Evolutionary conservation across 2,797 vertebrate genomes (phyloP), one percentile per base, ranked within the genome.

Genomic region (Brachyalestes nurse): DNA sequence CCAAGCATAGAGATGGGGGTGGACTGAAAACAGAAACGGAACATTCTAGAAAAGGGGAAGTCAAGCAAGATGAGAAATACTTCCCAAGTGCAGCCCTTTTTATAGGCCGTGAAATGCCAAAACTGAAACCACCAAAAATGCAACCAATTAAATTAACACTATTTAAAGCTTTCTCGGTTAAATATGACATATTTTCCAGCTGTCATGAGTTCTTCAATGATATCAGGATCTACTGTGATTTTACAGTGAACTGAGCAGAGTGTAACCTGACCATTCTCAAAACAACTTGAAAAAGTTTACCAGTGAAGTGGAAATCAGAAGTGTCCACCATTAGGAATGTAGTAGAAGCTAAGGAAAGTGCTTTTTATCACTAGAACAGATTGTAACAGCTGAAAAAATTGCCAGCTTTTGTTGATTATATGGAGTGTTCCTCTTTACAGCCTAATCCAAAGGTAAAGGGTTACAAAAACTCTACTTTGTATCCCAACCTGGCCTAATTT

Each of bases 21-120:
- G 58, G 64, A 82, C 78, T 75, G 23, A 85, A 85, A 85, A 84
- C 83, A 83, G 81, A 83, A 88, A 82, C 49, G 71, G 76, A 78
- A 83, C 81, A 81, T 78, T 73, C 64, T 75, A 64, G 23, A 86
- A 87, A 86, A 87, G 49, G 73, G 83, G 87, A 88, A 87, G 81
- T 86, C 62, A 25, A 57, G 60, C 42, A 60, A 81, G 58, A 85
- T 70, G 55, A 79, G 55, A 82, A 77, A 70, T 75, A 53, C 62
- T 79, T 78, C 75, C 78, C 66, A 45, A 67, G 79, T 85, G 45
- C 75, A 73, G 53, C 47, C 69, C 28, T 79, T 87, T 86, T 86
- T 70, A 78, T 78, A 77, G 77, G 67, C 57, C 55, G 53, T 72
- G 82, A 72, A 73, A 74, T 74, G 71, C 71, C 57, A 78, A 82